Conservation (phyloP, 2,113 vertebrate genomes). For the Pardalotus punctatus region DNA sequence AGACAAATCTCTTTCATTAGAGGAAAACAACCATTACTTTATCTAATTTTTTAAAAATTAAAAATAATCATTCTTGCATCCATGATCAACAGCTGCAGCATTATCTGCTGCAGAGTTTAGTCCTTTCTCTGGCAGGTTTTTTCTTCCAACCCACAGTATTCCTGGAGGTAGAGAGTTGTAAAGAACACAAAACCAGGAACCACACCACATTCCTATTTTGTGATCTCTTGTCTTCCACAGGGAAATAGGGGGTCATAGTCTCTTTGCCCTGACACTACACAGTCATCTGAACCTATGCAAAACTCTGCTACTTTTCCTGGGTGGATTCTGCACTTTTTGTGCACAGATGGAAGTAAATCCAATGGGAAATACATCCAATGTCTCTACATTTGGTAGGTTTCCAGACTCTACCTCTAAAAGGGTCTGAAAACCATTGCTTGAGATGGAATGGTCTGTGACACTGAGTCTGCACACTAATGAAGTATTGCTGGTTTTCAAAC, state of each 20-base stretch:
- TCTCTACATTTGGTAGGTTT: background rate
- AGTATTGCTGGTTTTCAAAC: background rate
- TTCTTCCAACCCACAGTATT: background rate
- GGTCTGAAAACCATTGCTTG: background rate
- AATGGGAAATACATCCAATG: background rate
- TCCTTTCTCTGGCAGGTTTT: background rate
- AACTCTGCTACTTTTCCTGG: background rate
- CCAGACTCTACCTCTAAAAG: background rate
- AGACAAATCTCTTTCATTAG: constrained; percentile 26
- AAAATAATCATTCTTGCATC: background rate
- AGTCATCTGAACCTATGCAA: background rate
- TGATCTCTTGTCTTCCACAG: background rate
- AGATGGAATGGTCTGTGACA: background rate
- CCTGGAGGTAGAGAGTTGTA: background rate
- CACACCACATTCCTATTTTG: background rate
- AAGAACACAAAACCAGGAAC: background rate
- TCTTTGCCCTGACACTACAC: background rate
- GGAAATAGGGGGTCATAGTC: background rate
- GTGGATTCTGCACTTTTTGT: background rate
- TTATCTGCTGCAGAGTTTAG: background rate
- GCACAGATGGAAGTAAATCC: background rate
- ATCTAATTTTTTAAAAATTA: background rate
- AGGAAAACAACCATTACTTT: constrained; percentile 4
- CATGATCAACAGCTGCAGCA: background rate
- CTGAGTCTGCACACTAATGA: background rate